Conservation (phyloP, 2,797 vertebrate species). For the Sciurus vulgaris region DNA sequence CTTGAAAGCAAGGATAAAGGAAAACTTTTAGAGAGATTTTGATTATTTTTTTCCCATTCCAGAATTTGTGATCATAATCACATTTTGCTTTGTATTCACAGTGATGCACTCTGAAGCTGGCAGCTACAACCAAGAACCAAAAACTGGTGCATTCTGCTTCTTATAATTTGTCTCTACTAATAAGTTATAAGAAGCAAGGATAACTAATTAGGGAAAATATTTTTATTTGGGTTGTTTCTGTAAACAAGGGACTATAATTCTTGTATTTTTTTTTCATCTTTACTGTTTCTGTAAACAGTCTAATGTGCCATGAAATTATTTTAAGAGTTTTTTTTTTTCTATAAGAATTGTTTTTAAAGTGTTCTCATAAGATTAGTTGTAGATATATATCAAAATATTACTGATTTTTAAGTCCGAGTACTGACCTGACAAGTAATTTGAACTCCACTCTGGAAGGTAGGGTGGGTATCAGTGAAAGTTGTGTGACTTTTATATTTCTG, state of each 20-base stretch:
- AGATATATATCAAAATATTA: slow-evolving; percentile 64
- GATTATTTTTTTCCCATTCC: neutral
- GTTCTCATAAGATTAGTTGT: slow-evolving; percentile 63
- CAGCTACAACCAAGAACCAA: slow-evolving; percentile 78
- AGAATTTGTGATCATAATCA: slow-evolving; percentile 38
- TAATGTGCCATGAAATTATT: slow-evolving; percentile 64
- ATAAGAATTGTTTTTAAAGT: slow-evolving; percentile 69
- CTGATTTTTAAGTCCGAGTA: slow-evolving; percentile 67
- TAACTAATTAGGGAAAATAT: slow-evolving; percentile 52
- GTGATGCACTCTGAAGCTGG: slow-evolving; percentile 71
- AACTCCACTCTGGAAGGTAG: slow-evolving; percentile 42
- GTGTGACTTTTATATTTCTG: slow-evolving; percentile 54
- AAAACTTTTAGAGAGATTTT: slow-evolving; percentile 62
- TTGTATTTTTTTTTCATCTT: slow-evolving; percentile 71
- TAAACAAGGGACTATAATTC: slow-evolving; percentile 58
- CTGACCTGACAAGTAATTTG: slow-evolving; percentile 58
- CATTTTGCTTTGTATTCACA: slow-evolving; percentile 60
- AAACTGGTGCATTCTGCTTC: slow-evolving; percentile 69
- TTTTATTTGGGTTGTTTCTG: slow-evolving; percentile 66
- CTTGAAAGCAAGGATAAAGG: slow-evolving; percentile 77
- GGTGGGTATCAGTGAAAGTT: neutral
- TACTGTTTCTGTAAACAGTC: slow-evolving; percentile 65
- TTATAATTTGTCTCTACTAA: slow-evolving; percentile 70
- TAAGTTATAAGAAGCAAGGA: slow-evolving; percentile 61
- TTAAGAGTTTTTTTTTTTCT: slow-evolving; percentile 72